These are phyloP conservation scores for Trematocara marginatum DNA, from an alignment of 2,113 vertebrate genomes.

Conservation along the genomic window DNA sequence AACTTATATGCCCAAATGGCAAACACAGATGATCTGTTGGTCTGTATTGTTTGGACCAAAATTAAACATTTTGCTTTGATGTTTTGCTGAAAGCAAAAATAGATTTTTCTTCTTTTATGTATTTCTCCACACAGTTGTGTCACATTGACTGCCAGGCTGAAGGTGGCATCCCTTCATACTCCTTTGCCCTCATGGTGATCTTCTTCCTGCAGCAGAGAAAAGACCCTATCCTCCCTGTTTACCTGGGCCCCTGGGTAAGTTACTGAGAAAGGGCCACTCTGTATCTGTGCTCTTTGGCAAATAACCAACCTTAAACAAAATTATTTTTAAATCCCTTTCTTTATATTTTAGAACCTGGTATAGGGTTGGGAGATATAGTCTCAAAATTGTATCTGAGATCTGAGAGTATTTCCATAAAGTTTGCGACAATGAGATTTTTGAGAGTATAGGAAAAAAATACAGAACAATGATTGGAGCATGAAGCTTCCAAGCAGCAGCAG, in stretches of 20 bases:
- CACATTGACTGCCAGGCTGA: conserved; percentile 96
- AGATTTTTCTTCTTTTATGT: not conserved
- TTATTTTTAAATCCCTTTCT: not conserved
- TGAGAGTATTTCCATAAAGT: not conserved
- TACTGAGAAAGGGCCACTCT: not conserved
- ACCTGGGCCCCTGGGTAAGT: conserved; percentile 90
- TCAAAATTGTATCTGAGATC: not conserved
- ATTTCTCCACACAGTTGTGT: conserved; percentile 77
- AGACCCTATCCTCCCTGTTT: conserved; percentile 86
- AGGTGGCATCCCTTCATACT: conserved; percentile 95
- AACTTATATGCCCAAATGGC: not conserved
- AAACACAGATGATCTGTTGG: not conserved
- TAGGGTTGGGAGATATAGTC: not conserved
- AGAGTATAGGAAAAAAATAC: not conserved
- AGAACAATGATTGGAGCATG: not conserved
- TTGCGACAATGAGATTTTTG: not conserved
- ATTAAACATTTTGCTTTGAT: not conserved
- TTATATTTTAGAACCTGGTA: not conserved
- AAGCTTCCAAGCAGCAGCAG: not conserved
- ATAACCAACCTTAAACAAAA: not conserved
- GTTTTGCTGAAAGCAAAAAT: not conserved
- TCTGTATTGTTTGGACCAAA: not conserved
- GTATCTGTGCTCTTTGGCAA: not conserved
- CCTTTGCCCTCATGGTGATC: conserved; percentile 96
- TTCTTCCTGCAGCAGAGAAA: conserved; percentile 98